Base-by-base conservation (phyloP, 2,888 invertebrate species). In the Glaucopsyche alexis region DNA sequence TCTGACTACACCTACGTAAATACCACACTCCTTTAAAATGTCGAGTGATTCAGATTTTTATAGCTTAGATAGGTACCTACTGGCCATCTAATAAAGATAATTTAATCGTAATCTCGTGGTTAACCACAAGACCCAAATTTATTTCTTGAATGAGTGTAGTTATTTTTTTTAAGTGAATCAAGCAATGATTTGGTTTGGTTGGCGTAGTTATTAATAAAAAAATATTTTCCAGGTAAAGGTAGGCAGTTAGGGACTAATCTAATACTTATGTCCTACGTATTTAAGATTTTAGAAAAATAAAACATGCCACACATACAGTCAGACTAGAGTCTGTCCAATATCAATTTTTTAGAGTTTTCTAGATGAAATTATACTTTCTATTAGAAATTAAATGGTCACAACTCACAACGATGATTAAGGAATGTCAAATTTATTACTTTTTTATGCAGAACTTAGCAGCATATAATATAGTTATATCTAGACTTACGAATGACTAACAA, bases 1-100 rank as follows among this genome's bases (percentile, higher is more conserved):
- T 38, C 14, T 14, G 29, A 60, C 60, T 60, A 60, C 55, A 60
- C 60, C 60, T 60, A 60, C 60, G 29, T 60, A 60, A 60, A 60
- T 60, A 60, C 14, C 9, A 47, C 42, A 7, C 42, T 60, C 7
- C 29, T 60, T 60, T 60, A 29, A 60, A 60, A 60, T 60, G 38
- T 60, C 60, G 29, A 60, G 60, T 60, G 60, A 60, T 29, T 60
- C 60, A 60, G 29, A 38, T 38, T 60, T 60, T 60, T 38, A 60
- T 60, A 60, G 29, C 29, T 60, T 38, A 29, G 60, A 60, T 60
- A 29, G 42, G 7, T 42, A 42, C 7, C 8, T 29, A 29, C 29
- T 29, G 55, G 29, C 13, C 29, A 60, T 60, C 60, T 60, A 14
- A 38, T 60, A 38, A 60, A 60, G 60, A 60, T 60, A 60, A 60